Conservation (phyloP, 2,888 invertebrate genomes). For the Drosophila infuscata region DNA sequence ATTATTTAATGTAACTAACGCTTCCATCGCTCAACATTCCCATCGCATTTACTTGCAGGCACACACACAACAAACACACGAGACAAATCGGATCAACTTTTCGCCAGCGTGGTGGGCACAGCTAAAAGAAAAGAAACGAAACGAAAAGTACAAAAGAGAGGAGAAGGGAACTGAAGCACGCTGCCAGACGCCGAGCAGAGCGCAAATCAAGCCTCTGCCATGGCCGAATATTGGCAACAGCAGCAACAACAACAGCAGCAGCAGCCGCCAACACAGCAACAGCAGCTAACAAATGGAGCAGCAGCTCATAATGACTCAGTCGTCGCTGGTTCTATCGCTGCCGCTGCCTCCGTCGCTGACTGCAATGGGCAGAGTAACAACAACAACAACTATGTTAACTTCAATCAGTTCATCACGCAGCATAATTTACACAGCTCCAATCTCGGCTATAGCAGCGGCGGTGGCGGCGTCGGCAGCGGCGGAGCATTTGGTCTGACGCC, state of each 20-base stretch:
- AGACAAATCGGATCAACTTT: conserved; percentile 50
- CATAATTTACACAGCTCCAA: conserved; percentile 74
- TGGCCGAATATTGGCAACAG: conserved; percentile 70
- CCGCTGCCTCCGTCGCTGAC: conserved; percentile 3
- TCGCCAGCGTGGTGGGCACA: conserved; percentile 56
- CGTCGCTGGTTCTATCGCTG: conserved; percentile 7
- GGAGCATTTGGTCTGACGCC: conserved; percentile 51
- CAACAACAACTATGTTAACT: conserved; percentile 84
- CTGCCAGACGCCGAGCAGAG: conserved; percentile 30
- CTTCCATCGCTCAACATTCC: conserved; percentile 1
- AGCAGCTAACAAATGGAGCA: conserved; percentile 29
- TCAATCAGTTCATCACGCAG: conserved; percentile 84
- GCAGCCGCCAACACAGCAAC: conserved; percentile 12
- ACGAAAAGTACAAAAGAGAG: conserved; percentile 50
- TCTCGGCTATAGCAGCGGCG: conserved; percentile 37
- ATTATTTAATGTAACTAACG: conserved; percentile 5
- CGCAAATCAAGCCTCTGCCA: conserved; percentile 29
- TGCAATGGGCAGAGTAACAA: conserved; percentile 33
- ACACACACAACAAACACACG: conserved; percentile 6
- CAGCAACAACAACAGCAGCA: conserved; percentile 26
- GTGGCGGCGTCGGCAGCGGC: conserved; percentile 38
- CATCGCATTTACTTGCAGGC: conserved; percentile 36
- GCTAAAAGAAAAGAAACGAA: conserved; percentile 48
- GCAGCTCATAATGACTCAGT: conserved; percentile 26
- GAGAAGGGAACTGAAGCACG: conserved; percentile 24